Evolutionary conservation across 2,797 vertebrate species (phyloP), one percentile per base, ranked within the genome.

Genomic region (Labroides dimidiatus): DNA sequence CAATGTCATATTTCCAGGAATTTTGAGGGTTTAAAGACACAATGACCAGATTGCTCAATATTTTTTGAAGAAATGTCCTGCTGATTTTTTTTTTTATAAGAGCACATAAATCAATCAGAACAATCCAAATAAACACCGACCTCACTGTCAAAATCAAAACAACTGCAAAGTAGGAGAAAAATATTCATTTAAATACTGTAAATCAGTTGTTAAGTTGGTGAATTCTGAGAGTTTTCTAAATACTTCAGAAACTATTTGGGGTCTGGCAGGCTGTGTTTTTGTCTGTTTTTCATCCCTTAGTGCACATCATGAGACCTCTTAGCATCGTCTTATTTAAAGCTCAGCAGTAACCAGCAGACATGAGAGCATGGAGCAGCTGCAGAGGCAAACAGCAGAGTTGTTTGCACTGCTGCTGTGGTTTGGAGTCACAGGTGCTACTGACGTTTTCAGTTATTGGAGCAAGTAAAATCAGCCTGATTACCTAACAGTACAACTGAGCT

Each of bases 371-470:
- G 12, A 50, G 47, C 5, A 49, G 51, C 33, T 56, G 23, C 36
- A 43, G 16, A 43, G 5, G 15, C 13, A 14, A 11, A 17, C 2
- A 7, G 19, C 4, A 15, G 17, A 16, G 4, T 4, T 41, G 45
- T 10, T 24, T 15, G 1, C 11, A n/a, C 10, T 8, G 10, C 20
- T n/a, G 17, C 15, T 53, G 44, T 47, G 51, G 37, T 16, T 57
- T 27, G 19, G 9, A 14, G 16, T 53, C 21, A 41, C 73, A 64
- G 60, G 24, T 52, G 55, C 59, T 42, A 30, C 20, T 36, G 48
- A 24, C 33, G 42, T 4, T 2, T 23, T 24, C 24, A 27, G 36
- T 37, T 43, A 27, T 39, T 39, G 3, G 2, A 59, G 23, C 19
- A 24, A 11, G 4, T 16, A 4, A 24, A 1, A 13, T 10, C 11